Evolutionary conservation across 2,113 vertebrate species (phyloP).

Genomic region (Oreotrochilus melanogaster): DNA sequence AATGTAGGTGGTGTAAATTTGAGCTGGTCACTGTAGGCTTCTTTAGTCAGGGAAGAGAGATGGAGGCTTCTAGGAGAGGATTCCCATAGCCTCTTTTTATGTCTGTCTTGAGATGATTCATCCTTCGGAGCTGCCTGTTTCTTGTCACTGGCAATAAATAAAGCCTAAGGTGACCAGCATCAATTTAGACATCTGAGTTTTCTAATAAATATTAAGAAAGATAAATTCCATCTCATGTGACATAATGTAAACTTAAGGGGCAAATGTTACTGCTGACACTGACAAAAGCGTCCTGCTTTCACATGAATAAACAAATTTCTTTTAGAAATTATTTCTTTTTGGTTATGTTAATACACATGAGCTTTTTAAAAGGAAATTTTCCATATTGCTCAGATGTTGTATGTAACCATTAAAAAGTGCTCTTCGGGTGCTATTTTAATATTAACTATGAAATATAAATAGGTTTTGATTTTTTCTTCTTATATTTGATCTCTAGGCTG

Average conservation of each 20-base stretch:
- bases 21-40: not conserved
- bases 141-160: conserved; percentile 9
- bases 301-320: not conserved
- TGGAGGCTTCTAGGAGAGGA: not conserved
- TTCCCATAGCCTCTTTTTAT: not conserved
- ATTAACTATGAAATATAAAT: not conserved
- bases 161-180: not conserved
- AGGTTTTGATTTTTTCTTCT: not conserved
- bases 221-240: not conserved
- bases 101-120: not conserved
- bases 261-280: not conserved
- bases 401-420: not conserved
- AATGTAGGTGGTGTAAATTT: not conserved
- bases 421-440: not conserved
- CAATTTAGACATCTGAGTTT: conserved; percentile 12
- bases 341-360: not conserved
- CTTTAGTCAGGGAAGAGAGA: not conserved
- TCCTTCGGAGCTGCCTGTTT: conserved; percentile 20
- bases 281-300: not conserved
- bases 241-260: not conserved
- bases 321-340: not conserved
- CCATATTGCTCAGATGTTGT: not conserved
- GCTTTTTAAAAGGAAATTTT: not conserved
- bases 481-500: not conserved
- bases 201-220: not conserved